These are phyloP conservation scores for Sisyra nigra DNA, from an alignment of 2,888 invertebrate genomes.

Conservation along the genomic window DNA sequence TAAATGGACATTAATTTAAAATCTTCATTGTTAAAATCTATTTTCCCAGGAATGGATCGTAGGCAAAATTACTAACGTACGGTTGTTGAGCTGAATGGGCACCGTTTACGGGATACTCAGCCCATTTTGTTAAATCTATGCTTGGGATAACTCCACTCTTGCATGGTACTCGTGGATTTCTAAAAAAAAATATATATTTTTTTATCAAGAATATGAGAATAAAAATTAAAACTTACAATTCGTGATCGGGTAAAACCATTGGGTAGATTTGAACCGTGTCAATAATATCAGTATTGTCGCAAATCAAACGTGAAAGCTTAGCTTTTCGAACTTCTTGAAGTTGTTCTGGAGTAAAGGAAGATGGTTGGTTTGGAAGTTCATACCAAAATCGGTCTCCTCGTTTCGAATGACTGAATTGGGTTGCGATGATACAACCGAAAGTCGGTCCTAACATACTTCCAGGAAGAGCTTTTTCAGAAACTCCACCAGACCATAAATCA, in stretches of 20 bases:
- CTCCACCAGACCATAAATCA: constrained; percentile 89
- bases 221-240: constrained; percentile 53
- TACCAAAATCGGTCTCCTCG: constrained; percentile 92
- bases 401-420: constrained; percentile 78
- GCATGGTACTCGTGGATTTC: constrained; percentile 87
- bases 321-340: constrained; percentile 67
- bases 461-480: constrained; percentile 76
- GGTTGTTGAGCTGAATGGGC: constrained; percentile 27
- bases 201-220: background rate
- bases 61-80: constrained; percentile 49
- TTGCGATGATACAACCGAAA: constrained; percentile 85
- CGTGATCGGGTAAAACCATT: constrained; percentile 83
- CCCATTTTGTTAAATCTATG: constrained; percentile 83
- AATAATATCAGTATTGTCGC: constrained; percentile 84
- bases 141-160: constrained; percentile 73
- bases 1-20: background rate
- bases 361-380: constrained; percentile 80
- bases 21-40: constrained; percentile 12
- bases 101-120: constrained; percentile 38
- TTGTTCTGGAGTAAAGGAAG: constrained; percentile 78
- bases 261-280: constrained; percentile 83
- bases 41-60: constrained; percentile 28
- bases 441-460: constrained; percentile 90
- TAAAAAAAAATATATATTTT: constrained; percentile 25
- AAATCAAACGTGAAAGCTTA: constrained; percentile 66